phyloP scores from a whole-genome alignment of 2,113 vertebrate genomes.

The Nycticorax nycticorax region DNA sequence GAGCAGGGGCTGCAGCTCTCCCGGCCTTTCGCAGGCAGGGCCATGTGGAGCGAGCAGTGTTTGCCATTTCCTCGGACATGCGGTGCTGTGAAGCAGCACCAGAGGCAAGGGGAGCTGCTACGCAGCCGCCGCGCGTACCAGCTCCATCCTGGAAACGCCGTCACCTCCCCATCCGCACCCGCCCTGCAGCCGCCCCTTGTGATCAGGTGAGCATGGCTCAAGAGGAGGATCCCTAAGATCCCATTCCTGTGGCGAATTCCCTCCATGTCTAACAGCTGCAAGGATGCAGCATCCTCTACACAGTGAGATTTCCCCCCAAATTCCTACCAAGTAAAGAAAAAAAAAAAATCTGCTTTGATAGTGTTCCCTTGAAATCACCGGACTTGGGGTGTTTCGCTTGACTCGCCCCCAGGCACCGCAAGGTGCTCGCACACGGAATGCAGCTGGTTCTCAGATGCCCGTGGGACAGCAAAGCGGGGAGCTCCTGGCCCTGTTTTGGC shows the following conservation, averaged over 20 bases:
- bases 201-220: not conserved
- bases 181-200: not conserved
- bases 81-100: accelerated
- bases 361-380: accelerated
- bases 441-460: not conserved
- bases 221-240: not conserved
- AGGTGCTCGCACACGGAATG: not conserved
- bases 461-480: not conserved
- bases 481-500: not conserved
- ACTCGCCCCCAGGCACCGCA: accelerated
- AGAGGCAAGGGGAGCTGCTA: not conserved
- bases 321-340: not conserved
- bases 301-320: not conserved
- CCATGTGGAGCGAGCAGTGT: accelerated
- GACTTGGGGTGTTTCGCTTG: accelerated
- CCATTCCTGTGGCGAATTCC: accelerated
- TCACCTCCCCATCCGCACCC: accelerated
- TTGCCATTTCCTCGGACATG: accelerated
- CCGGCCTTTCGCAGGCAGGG: accelerated
- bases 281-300: accelerated
- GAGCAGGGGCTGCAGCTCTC: not conserved
- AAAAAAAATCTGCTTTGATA: not conserved
- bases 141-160: accelerated
- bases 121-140: accelerated
- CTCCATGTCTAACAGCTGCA: not conserved